A percentile compares a stretch with the other conserved stretches of the same genome.
phyloP scores from a whole-genome alignment of 2,888 invertebrate species.

The Acronicta aceris region DNA sequence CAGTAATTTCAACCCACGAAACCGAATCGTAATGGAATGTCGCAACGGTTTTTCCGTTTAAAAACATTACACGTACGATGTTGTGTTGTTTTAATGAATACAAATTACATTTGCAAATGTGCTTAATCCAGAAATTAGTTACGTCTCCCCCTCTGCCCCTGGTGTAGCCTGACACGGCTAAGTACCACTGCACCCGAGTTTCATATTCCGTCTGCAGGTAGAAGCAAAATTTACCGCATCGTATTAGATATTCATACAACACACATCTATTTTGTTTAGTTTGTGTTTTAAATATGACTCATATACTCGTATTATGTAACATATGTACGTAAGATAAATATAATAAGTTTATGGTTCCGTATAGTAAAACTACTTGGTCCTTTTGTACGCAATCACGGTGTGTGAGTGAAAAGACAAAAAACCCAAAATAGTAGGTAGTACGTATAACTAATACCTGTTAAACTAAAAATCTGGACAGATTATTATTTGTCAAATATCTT shows the following conservation, averaged over 20 bases:
- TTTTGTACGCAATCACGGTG: background rate
- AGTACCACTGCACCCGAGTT: conserved; percentile 51
- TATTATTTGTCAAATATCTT: too few relatives aligned
- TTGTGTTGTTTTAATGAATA: conserved; percentile 83
- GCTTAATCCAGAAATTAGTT: conserved; percentile 88
- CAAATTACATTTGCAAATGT: conserved; percentile 88
- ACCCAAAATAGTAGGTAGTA: too few relatives aligned
- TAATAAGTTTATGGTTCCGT: background rate
- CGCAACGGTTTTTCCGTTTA: conserved; percentile 55
- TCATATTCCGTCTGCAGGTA: conserved; percentile 52
- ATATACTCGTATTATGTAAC: too few relatives aligned
- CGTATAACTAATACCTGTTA: too few relatives aligned
- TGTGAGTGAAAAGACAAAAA: too few relatives aligned
- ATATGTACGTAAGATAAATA: too few relatives aligned
- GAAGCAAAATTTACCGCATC: conserved; percentile 34
- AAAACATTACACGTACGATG: conserved; percentile 74
- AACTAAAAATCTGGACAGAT: too few relatives aligned
- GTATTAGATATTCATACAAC: conserved; percentile 39
- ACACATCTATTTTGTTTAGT: conserved; percentile 5
- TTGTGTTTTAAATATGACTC: too few relatives aligned
- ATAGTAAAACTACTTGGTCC: background rate
- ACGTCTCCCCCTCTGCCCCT: conserved; percentile 60
- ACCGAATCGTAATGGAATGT: conserved; percentile 46
- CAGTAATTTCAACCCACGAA: conserved; percentile 33
- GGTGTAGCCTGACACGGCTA: conserved; percentile 37